Evolutionary conservation across 1,140 invertebrate species (phyloP), one percentile per base, ranked within the genome.

Genomic region (Subanguina moxae): DNA sequence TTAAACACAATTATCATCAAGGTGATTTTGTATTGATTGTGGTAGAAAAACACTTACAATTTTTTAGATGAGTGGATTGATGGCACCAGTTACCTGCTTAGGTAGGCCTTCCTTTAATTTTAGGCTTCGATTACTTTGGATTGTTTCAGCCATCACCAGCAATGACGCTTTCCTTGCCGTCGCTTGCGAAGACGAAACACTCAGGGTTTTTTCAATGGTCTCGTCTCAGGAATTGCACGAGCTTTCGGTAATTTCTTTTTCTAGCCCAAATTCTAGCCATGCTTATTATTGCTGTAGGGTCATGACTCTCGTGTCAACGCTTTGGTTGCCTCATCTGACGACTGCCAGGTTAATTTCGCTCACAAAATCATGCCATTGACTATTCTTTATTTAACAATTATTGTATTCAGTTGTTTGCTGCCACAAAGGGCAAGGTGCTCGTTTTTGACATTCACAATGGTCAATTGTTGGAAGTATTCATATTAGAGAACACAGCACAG

Each of bases 141-240:
- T 32, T 66, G 32, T 5, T 38, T 38, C 32, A 38, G 32, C 32
- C 32, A 38, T 38, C 32, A 68, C 32, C 58, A 79, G 78, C 32
- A 81, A 81, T 62, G 80, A 81, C 57, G 78, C 80, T 0, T 81
- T 83, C 69, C 63, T 81, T n/a, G 76, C 74, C 15, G 81, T 81
- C 28, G 78, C 81, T 5, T 81, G 80, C 63, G 80, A 82, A 67
- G 80, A 81, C 67, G 80, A 81, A 63, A 81, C 80, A 19, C 45
- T 81, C 15, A 64, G 82, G 46, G 73, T 81, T 23, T 81, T 82
- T 63, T 69, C 67, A 19, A 74, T 78, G 21, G 76, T 81, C 15
- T 82, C 77, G 1, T 64, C 73, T 25, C 76, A 81, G 70, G 80
- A 81, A 71, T 68, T 81, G 8, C 81, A 82, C 48, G 80, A 81